Evolutionary conservation across 1,140 invertebrate species (phyloP).

Genomic region (Dendrolimus kikuchii): DNA sequence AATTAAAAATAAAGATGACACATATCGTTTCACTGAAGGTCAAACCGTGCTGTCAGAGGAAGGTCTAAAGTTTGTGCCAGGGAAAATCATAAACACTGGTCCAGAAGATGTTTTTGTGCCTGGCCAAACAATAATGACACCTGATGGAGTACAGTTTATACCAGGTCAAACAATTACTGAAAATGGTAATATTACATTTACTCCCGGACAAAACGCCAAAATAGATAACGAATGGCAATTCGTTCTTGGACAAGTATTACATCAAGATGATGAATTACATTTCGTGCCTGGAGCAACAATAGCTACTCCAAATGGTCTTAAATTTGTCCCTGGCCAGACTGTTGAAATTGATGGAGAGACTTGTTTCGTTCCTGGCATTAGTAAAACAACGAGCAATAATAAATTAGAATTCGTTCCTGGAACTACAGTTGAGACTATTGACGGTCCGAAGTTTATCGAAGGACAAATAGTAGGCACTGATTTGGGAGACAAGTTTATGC

Average conservation of each 20-base stretch:
- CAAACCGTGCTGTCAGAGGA: constrained; percentile 78
- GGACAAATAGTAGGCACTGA: constrained; percentile 76
- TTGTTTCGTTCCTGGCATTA: constrained; percentile 74
- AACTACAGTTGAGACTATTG: constrained; percentile 76
- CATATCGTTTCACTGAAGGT: constrained; percentile 75
- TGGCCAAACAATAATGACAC: constrained; percentile 79
- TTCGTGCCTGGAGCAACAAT: constrained; percentile 79
- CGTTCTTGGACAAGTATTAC: constrained; percentile 75
- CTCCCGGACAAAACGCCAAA: constrained; percentile 78
- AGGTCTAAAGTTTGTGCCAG: constrained; percentile 79
- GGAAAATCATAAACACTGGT: constrained; percentile 70
- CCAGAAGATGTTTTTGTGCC: constrained; percentile 75
- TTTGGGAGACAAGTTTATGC: constrained; percentile 74
- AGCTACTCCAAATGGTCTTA: constrained; percentile 75
- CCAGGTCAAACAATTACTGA: constrained; percentile 76
- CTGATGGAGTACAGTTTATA: constrained; percentile 75
- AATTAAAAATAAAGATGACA: constrained; percentile 74
- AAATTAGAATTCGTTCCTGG: constrained; percentile 77
- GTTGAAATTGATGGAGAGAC: constrained; percentile 69
- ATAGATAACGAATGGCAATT: constrained; percentile 72
- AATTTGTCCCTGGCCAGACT: constrained; percentile 79
- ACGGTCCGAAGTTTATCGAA: constrained; percentile 78
- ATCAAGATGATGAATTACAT: constrained; percentile 64
- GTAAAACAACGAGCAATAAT: constrained; percentile 32
- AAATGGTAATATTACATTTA: constrained; percentile 73